Conservation (phyloP, 35 echinoderm and acorn worm genomes). For the Lytechinus pictus region DNA sequence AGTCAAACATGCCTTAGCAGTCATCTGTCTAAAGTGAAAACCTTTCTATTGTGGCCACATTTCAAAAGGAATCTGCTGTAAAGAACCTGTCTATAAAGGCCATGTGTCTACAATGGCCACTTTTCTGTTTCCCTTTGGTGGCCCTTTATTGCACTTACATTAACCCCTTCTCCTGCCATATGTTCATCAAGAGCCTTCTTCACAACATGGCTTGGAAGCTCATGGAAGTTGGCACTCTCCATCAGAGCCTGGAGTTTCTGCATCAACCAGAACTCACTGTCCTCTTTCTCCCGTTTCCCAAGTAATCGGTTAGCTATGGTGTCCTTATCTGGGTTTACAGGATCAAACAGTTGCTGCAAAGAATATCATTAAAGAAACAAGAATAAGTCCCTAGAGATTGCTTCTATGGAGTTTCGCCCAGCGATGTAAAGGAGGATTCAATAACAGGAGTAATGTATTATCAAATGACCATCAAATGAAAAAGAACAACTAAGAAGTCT, state of each 20-base stretch:
- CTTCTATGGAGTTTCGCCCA: neutral
- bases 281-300: conserved; percentile 68
- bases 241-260: conserved; percentile 79
- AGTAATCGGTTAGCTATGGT: conserved; percentile 66
- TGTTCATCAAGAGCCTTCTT: conserved; percentile 86
- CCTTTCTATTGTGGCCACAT: too few species aligned
- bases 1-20: too few species aligned
- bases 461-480: too few species aligned
- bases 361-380: neutral
- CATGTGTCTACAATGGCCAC: too few species aligned
- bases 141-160: conserved; percentile 56
- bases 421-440: too few species aligned
- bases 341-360: conserved; percentile 88
- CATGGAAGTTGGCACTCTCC: conserved; percentile 97
- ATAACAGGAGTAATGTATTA: too few species aligned
- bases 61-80: too few species aligned
- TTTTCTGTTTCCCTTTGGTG: too few species aligned
- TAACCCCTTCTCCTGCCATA: conserved; percentile 90
- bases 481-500: too few species aligned
- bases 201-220: conserved; percentile 81
- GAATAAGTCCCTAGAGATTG: neutral
- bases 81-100: too few species aligned
- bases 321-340: conserved; percentile 96
- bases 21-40: too few species aligned
- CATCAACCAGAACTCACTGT: conserved; percentile 98